These are phyloP conservation scores for Pelusios castaneus DNA, from an alignment of 2,113 vertebrate genomes.

Conservation along the genomic window DNA sequence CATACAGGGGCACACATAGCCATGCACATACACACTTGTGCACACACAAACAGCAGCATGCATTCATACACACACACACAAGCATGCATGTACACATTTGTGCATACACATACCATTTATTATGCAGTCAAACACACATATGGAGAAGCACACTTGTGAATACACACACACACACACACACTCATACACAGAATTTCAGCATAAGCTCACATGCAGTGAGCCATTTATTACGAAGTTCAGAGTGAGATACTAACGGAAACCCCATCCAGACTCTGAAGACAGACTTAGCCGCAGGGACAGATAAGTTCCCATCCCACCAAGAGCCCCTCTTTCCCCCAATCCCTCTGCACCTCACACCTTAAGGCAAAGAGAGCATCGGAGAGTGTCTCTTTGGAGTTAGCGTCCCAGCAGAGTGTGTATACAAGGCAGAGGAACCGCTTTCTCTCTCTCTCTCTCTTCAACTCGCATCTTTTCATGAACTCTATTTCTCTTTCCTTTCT, in stretches of 20 bases:
- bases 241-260: background rate
- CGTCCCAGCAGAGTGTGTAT: slow-evolving; percentile 21
- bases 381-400: slow-evolving; percentile 11
- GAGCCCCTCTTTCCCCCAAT: slow-evolving; percentile 7
- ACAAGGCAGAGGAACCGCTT: slow-evolving; percentile 52
- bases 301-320: background rate
- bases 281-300: background rate
- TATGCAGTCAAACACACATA: background rate
- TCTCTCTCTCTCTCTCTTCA: slow-evolving; percentile 68
- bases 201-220: fast-evolving
- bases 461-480: slow-evolving; percentile 83
- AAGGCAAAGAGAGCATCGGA: slow-evolving; percentile 16
- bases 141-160: background rate
- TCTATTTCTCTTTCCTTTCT: slow-evolving; percentile 91
- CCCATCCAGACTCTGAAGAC: background rate
- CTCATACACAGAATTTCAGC: background rate
- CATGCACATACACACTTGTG: background rate
- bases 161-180: too few relatives aligned
- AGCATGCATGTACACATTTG: background rate
- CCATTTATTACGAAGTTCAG: background rate
- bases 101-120: background rate
- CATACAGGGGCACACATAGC: background rate
- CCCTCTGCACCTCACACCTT: slow-evolving; percentile 31
- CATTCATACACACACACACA: background rate
- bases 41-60: background rate